Percentiles rank a stretch among this genome's conserved stretches.
Conservation (phyloP, 1,140 invertebrate species). For the Drosophila ambigua region DNA sequence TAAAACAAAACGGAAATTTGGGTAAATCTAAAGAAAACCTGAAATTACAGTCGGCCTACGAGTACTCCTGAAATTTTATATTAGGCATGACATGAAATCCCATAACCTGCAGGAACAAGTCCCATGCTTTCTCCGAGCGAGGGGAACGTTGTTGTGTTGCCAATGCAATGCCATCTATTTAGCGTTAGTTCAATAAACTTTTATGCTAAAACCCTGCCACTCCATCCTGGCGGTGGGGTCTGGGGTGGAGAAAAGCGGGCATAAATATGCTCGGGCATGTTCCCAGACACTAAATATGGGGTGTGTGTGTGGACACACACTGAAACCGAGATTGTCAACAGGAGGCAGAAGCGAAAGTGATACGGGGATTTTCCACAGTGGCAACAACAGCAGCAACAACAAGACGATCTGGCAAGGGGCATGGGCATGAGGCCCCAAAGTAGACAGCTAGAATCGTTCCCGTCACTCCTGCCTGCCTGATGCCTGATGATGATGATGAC, state of each 20-base stretch:
- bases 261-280: constrained; percentile 74
- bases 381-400: constrained; percentile 5
- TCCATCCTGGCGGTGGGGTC: constrained; percentile 24
- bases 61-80: neutral
- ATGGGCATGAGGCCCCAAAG: constrained; percentile 15
- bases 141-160: no score
- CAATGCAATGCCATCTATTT: constrained; percentile 33
- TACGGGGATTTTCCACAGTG: constrained; percentile 74
- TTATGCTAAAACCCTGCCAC: constrained; percentile 77
- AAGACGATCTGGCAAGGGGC: constrained; percentile 37
- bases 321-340: constrained; percentile 81
- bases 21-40: neutral
- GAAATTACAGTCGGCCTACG: no score
- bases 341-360: constrained; percentile 77
- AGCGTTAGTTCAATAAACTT: constrained; percentile 77
- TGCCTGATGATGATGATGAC: constrained; percentile 51
- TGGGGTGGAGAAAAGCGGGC: constrained; percentile 30
- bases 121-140: neutral
- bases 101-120: constrained; percentile 15
- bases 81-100: neutral
- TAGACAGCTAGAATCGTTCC: constrained; percentile 41
- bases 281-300: constrained; percentile 42
- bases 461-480: constrained; percentile 30
- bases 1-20: neutral
- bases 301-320: constrained; percentile 57